Percentiles rank a stretch among this genome's conserved stretches.
Conservation (phyloP, 2,797 vertebrate genomes). For the Poeciliopsis gracilis region DNA sequence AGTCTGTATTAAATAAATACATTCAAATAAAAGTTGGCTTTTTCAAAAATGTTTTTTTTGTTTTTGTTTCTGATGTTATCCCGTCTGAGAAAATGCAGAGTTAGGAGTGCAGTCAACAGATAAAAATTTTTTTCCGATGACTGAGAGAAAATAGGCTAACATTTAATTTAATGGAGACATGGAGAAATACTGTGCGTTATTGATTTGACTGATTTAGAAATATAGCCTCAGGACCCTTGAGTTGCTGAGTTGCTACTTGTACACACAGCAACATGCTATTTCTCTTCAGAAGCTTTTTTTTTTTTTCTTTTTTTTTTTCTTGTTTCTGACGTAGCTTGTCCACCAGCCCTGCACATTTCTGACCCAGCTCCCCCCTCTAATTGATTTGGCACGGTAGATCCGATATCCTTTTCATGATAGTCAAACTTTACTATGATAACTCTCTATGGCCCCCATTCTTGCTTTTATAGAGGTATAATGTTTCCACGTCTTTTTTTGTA, state of each 20-base stretch:
- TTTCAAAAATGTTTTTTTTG: background rate
- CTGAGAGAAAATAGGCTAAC: constrained; percentile 25
- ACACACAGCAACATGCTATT: constrained; percentile 50
- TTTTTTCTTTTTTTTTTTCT: constrained; percentile 50
- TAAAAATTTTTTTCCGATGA: constrained; percentile 13
- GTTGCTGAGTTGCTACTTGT: constrained; percentile 38
- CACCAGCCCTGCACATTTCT: constrained; percentile 78
- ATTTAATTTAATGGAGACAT: constrained; percentile 37
- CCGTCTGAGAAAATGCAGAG: background rate
- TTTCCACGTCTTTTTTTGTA: constrained; percentile 73
- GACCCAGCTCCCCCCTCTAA: constrained; percentile 80
- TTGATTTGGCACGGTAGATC: constrained; percentile 85
- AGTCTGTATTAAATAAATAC: background rate
- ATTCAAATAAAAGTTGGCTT: background rate
- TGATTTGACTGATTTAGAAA: constrained; percentile 38
- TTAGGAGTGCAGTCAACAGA: background rate
- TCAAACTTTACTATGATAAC: constrained; percentile 83
- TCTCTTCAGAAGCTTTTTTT: constrained; percentile 64
- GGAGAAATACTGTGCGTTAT: constrained; percentile 27
- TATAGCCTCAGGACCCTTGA: constrained; percentile 46
- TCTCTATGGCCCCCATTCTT: constrained; percentile 64
- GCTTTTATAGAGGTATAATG: constrained; percentile 81
- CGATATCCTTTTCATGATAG: constrained; percentile 86
- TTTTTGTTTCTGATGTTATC: background rate
- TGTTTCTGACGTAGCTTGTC: constrained; percentile 75